Evolutionary conservation across 2,888 invertebrate genomes (phyloP), one percentile per base, ranked within the genome.

Genomic region (Rhagonycha fulva): DNA sequence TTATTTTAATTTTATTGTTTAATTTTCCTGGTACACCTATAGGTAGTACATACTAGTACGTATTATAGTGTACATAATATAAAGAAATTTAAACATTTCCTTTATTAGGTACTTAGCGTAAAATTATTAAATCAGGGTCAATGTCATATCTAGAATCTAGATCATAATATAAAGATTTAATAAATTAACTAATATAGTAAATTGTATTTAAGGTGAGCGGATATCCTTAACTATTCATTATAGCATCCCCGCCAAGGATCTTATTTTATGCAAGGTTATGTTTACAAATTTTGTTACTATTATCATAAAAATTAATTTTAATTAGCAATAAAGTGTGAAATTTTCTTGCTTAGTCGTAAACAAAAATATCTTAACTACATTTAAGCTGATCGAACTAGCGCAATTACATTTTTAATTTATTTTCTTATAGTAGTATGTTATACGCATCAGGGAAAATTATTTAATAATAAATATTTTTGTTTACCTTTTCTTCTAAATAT

Each of bases 21-120:
- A 26, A 26, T 26, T 7, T 26, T 26, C 5, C 7, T 26, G 4
- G 26, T 26, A 26, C 26, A 4, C 7, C 4, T 24, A 24, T 24
- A 4, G 99, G 99, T 30, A 30, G 11, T 3, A 30, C 30, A 7
- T 30, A 30, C 9, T 11, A 12, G 11, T 4, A 12, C 12, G 5
- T 5, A n/a, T n/a, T 28, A 47, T n/a, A 47, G 1, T 47, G 12
- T 5, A 47, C n/a, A 19, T 19, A 19, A 2, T 2, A 19, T 19
- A 19, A 2, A 12, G 0, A n/a, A n/a, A n/a, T 4, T 47, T 47
- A 7, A 47, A 47, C n/a, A n/a, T 9, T 47, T 47, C 47, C 47
- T n/a, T 47, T 12, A 47, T 47, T 47, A 19, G 19, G 19, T 19
- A 47, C 47, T 47, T 47, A 47, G n/a, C 47, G n/a, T n/a, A n/a